Percentiles rank a stretch among this genome's conserved stretches.
Evolutionary conservation across 1,140 invertebrate genomes (phyloP).

Genomic region (Brachionus calyciflorus): DNA sequence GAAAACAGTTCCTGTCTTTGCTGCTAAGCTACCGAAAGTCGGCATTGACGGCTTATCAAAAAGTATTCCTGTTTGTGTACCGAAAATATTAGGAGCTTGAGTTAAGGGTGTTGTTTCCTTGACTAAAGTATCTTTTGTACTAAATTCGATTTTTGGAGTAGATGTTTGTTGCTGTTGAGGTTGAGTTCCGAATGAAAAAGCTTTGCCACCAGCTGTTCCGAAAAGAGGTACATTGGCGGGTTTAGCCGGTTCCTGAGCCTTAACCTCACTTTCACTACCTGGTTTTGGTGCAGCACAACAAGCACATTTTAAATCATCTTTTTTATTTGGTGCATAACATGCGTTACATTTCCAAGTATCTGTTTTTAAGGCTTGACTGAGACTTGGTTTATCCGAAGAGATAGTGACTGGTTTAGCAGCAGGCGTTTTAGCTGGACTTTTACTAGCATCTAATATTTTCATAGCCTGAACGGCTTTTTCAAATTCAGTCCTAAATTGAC

Average conservation of each 20-base stretch:
- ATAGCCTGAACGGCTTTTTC: slow-evolving; percentile 4
- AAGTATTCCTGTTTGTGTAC: not conserved
- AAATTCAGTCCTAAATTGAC: slow-evolving; percentile 26
- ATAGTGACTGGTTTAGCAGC: not conserved
- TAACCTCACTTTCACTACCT: not conserved
- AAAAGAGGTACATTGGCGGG: not conserved
- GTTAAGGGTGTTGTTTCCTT: not conserved
- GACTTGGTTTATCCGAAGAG: not conserved
- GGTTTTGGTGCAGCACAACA: slow-evolving; percentile 2
- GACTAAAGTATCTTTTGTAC: not conserved
- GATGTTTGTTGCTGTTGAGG: not conserved
- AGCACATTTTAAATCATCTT: slow-evolving; percentile 29
- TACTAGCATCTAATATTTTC: not conserved
- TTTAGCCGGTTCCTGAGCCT: not conserved
- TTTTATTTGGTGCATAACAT: slow-evolving; percentile 40
- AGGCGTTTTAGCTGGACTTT: not conserved
- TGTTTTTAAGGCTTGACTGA: not conserved
- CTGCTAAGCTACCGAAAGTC: not conserved
- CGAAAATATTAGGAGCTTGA: not conserved
- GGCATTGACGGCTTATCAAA: not conserved
- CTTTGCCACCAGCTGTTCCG: not conserved
- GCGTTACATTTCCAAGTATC: slow-evolving; percentile 8
- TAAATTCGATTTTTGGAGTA: not conserved
- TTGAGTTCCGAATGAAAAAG: not conserved
- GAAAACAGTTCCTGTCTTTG: not conserved